Conservation (phyloP, 1,140 invertebrate species). For the Plodia interpunctella region DNA sequence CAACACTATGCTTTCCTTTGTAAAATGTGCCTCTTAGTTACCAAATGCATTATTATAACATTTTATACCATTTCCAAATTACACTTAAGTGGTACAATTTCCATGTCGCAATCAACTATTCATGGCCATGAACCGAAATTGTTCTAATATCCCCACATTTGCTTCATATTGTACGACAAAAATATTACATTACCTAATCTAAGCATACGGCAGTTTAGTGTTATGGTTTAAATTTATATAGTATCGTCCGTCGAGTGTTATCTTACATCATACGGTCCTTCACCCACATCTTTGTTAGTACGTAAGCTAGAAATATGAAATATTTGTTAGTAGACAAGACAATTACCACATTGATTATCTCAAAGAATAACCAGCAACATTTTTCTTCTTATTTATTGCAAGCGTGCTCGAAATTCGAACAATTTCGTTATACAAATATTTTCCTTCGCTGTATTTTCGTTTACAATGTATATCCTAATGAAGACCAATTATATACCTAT, state of each 20-base stretch:
- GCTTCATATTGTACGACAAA: slow-evolving; percentile 13
- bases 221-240: slow-evolving; percentile 40
- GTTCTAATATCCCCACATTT: slow-evolving; percentile 23
- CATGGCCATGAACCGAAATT: slow-evolving; percentile 21
- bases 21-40: too few species aligned
- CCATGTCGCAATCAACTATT: slow-evolving; percentile 27
- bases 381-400: slow-evolving; percentile 6
- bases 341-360: too few species aligned
- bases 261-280: slow-evolving; percentile 66
- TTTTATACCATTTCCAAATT: slow-evolving; percentile 23
- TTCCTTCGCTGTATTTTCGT: not conserved
- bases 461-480: not conserved
- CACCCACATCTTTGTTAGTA: slow-evolving; percentile 64
- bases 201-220: slow-evolving; percentile 38
- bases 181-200: slow-evolving; percentile 55
- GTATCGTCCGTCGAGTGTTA: slow-evolving; percentile 52
- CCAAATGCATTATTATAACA: too few species aligned
- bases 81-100: slow-evolving; percentile 32
- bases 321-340: slow-evolving; percentile 22
- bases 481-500: not conserved
- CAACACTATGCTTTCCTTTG: too few species aligned
- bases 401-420: not conserved
- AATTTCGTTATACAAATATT: too few species aligned
- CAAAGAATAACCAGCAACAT: too few species aligned
- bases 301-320: slow-evolving; percentile 68